A percentile compares a stretch with the other conserved stretches of the same genome.
phyloP scores from a whole-genome alignment of 2,888 invertebrate genomes.

The Ectobius pallidus region DNA sequence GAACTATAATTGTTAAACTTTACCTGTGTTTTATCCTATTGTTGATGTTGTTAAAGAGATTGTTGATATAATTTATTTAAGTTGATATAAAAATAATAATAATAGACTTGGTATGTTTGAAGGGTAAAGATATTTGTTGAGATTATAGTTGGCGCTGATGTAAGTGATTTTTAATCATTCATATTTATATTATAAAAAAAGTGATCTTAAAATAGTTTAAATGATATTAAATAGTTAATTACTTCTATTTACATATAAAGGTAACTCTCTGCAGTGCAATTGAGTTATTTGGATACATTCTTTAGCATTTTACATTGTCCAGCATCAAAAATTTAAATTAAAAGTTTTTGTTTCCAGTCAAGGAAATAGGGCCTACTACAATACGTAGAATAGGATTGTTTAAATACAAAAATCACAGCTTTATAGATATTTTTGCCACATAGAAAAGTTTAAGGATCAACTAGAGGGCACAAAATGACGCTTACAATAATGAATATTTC shows the following conservation, averaged over 20 bases:
- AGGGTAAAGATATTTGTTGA: conserved; percentile 22
- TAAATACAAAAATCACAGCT: conserved; percentile 39
- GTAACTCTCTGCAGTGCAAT: conserved; percentile 3
- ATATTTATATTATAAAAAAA: background rate
- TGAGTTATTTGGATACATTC: background rate
- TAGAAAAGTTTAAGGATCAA: conserved; percentile 33
- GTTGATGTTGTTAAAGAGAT: conserved; percentile 24
- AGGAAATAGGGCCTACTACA: conserved; percentile 27
- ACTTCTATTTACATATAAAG: conserved; percentile 8
- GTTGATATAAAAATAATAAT: conserved; percentile 3
- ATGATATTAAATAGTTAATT: conserved; percentile 15
- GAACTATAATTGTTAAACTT: conserved; percentile 20
- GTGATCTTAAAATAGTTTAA: background rate
- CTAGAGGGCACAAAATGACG: conserved; percentile 54
- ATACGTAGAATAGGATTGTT: conserved; percentile 38
- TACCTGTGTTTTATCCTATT: conserved; percentile 23
- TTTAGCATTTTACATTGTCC: conserved; percentile 20
- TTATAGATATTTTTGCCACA: conserved; percentile 35
- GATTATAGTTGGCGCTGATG: conserved; percentile 13
- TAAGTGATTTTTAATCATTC: conserved; percentile 12
- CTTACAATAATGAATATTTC: conserved; percentile 48
- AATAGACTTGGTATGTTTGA: conserved; percentile 7
- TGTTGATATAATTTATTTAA: conserved; percentile 29
- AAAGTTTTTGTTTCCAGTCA: background rate
- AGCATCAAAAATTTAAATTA: conserved; percentile 5